Percentiles rank a stretch among this genome's conserved stretches.
phyloP scores from a whole-genome alignment of 2,888 invertebrate species.

The Alitta virens region DNA sequence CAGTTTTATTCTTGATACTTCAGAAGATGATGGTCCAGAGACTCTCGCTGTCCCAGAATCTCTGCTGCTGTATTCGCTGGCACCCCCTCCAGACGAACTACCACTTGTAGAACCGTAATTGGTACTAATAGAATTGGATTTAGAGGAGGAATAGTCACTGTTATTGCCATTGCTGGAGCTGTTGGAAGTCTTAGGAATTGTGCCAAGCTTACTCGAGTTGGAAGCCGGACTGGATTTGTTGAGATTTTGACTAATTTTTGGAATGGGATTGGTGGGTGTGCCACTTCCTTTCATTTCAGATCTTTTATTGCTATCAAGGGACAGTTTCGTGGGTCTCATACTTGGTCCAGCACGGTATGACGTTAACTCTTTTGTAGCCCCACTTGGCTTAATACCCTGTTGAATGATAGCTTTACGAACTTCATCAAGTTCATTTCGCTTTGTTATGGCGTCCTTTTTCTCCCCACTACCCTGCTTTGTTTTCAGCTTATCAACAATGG shows the following conservation, averaged over 20 bases:
- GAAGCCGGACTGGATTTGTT: neutral
- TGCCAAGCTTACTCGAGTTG: neutral
- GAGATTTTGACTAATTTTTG: neutral
- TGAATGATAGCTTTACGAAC: slow-evolving; percentile 26
- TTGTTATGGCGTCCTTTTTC: slow-evolving; percentile 16
- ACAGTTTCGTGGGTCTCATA: slow-evolving; percentile 4
- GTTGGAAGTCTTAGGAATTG: neutral
- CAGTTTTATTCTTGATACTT: neutral
- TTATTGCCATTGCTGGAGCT: neutral
- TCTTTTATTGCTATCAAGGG: neutral
- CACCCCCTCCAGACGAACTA: neutral
- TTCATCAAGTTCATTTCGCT: slow-evolving; percentile 19
- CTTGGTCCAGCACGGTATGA: slow-evolving; percentile 6
- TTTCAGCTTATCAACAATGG: slow-evolving; percentile 82
- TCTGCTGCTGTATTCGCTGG: neutral
- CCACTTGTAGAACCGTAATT: neutral
- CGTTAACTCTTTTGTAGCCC: slow-evolving; percentile 24
- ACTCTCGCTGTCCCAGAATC: neutral
- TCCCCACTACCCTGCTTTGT: slow-evolving; percentile 17
- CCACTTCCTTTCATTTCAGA: neutral
- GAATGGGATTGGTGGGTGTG: neutral
- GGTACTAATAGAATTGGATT: neutral
- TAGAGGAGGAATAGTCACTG: too few species aligned
- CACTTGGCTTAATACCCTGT: slow-evolving; percentile 26
- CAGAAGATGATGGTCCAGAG: neutral